Conservation (phyloP, 2,113 vertebrate genomes). For the Carassius carassius region DNA sequence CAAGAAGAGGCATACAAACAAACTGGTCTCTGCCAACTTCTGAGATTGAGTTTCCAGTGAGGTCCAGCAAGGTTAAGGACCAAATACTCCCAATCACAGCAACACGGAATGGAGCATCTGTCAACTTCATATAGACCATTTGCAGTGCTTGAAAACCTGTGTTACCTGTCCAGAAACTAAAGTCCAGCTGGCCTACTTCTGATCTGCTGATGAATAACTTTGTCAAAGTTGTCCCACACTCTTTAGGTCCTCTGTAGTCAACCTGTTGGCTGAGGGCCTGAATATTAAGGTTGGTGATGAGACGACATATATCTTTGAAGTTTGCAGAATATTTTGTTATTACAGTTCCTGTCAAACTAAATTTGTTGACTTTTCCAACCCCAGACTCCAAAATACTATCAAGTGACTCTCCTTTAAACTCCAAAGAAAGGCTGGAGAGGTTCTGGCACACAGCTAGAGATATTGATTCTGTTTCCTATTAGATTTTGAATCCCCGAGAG, state of each 20-base stretch:
- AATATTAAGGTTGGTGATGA: conserved; percentile 30
- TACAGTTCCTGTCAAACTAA: conserved; percentile 1
- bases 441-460: conserved; percentile 48
- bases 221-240: conserved; percentile 31
- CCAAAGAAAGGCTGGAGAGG: conserved; percentile 43
- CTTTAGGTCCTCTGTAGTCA: conserved; percentile 16
- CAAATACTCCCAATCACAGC: conserved; percentile 30
- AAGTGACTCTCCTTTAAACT: conserved; percentile 1
- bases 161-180: conserved; percentile 41
- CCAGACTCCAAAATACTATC: conserved; percentile 50
- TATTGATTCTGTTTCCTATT: background rate
- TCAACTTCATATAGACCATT: conserved; percentile 12
- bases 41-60: conserved; percentile 41
- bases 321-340: background rate
- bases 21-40: conserved; percentile 53
- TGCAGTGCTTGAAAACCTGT: conserved; percentile 16
- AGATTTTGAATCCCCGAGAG: conserved; percentile 46
- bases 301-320: conserved; percentile 33
- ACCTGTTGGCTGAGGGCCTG: conserved; percentile 23
- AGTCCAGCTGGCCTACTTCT: conserved; percentile 20
- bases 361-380: conserved; percentile 26
- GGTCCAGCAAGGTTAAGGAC: conserved; percentile 48
- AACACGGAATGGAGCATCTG: conserved; percentile 37
- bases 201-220: conserved; percentile 13
- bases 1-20: conserved; percentile 55